Base-by-base conservation (phyloP, 2,797 vertebrate genomes). In the Podargus strigoides region DNA sequence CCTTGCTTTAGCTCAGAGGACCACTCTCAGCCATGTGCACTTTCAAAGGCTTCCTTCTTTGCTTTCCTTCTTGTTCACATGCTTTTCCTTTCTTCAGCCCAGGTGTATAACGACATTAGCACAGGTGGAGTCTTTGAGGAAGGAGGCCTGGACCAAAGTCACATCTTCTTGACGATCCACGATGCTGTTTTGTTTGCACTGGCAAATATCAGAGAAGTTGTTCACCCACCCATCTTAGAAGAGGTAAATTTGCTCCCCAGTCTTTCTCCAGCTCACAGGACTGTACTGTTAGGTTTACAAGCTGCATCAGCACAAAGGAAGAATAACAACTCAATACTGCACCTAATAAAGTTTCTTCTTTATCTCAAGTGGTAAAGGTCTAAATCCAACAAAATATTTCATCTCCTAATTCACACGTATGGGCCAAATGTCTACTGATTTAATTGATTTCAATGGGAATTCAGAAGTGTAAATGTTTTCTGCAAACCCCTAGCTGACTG, bases 71-170 rank as follows among this genome's bases (percentile, higher is more conserved):
- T 68, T 1, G 0, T 19, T 87, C 76, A 96, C 0, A 1, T 34
- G 21, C 59, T 53, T 92, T 14, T 66, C 78, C 81, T 84, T 67
- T 83, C 64, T 96, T 53, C 97, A 99, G 99, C 98, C 90, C 99
- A 99, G 98, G 99, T 99, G 75, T 98, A 98, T 85, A 97, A 98
- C 5, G 99, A 99, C 73, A 98, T 99, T 73, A 98, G 98, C 95
- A 95, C 95, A 1, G 99, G 99, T 7, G 99, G 99, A 41, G 98
- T 98, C 47, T 99, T 99, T 89, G 98, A 98, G 72, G 98, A 98
- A 13, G 98, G 98, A 26, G 98, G 98, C 32, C 97, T 99, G 63
- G 95, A 98, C 67, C 96, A n/a, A 53, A 89, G 82, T 41, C 98
- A 98, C 79, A 94, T 99, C 95, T 99, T 99, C 94, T 94, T 98